Conservation (phyloP, 2,113 vertebrate species). For the Tringa solitaria region DNA sequence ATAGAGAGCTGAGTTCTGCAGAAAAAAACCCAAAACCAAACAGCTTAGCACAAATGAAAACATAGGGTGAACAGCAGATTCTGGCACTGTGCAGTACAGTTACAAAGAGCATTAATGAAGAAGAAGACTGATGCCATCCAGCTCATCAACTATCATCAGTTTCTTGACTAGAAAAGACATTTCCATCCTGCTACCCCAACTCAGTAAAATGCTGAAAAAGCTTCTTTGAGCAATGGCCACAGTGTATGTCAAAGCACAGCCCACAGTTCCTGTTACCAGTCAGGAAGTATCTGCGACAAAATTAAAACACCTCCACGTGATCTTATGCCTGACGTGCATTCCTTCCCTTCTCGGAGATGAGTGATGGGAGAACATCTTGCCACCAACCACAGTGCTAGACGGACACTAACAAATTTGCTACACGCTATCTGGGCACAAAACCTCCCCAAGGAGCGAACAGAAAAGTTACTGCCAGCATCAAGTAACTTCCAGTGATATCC, state of each 20-base stretch:
- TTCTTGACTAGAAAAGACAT: neutral
- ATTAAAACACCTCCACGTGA: neutral
- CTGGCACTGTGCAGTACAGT: neutral
- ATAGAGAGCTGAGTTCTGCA: neutral
- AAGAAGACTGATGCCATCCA: neutral
- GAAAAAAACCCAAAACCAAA: neutral
- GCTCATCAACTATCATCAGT: neutral
- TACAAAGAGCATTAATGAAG: neutral
- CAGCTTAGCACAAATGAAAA: conserved; percentile 6
- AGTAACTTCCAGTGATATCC: neutral
- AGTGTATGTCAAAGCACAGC: neutral
- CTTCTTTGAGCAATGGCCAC: neutral
- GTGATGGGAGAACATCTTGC: neutral
- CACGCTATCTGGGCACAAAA: neutral
- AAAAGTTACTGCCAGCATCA: neutral
- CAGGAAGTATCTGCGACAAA: neutral
- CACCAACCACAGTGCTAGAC: neutral
- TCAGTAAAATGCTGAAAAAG: neutral
- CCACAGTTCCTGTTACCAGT: neutral
- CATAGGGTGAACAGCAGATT: neutral
- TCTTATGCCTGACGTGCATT: neutral
- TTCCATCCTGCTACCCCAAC: neutral
- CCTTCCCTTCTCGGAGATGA: neutral
- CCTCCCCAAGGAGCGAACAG: neutral
- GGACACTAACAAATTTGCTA: neutral